These are phyloP conservation scores for Andrena bucephala DNA, from an alignment of 2,888 invertebrate genomes.

Conservation along the genomic window DNA sequence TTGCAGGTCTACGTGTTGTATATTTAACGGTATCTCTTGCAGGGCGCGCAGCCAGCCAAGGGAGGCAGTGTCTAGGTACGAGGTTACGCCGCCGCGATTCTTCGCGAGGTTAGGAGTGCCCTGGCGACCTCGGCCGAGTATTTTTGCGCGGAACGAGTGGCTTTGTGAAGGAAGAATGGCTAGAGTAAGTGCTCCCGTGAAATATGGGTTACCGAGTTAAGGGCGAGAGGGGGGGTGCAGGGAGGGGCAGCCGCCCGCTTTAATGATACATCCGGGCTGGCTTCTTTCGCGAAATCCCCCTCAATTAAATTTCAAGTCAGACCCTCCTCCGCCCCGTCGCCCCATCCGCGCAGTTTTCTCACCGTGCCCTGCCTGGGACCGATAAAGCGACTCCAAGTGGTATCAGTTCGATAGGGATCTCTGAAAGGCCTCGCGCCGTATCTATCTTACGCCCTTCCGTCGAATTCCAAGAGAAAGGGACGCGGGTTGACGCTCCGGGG, in stretches of 20 bases:
- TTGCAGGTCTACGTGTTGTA: conserved; percentile 7
- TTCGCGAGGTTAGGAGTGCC: conserved; percentile 67
- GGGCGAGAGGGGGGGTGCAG: conserved; percentile 64
- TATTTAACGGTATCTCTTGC: conserved; percentile 42
- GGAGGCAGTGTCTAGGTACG: conserved; percentile 35
- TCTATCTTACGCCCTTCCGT: conserved; percentile 27
- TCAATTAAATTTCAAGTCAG: conserved; percentile 71
- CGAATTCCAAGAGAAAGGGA: conserved; percentile 7
- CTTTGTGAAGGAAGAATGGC: conserved; percentile 83
- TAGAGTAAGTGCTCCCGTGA: conserved; percentile 81
- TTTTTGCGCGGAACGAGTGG: conserved; percentile 80
- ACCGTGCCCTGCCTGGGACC: not conserved
- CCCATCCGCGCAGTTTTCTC: not conserved
- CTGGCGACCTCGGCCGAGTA: conserved; percentile 75
- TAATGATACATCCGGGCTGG: conserved; percentile 79
- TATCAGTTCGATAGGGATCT: conserved; percentile 50
- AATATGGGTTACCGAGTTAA: conserved; percentile 84
- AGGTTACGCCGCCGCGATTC: conserved; percentile 67
- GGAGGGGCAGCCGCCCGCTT: conserved; percentile 70
- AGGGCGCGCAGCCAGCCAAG: not conserved
- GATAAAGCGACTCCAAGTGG: conserved; percentile 44
- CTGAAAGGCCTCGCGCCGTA: conserved; percentile 30
- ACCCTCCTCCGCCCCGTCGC: conserved; percentile 19
- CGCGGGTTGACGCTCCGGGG: conserved; percentile 5
- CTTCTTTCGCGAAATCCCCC: conserved; percentile 72